These are phyloP conservation scores for Palloptera scutellata DNA, from an alignment of 2,888 invertebrate species.

Conservation along the genomic window DNA sequence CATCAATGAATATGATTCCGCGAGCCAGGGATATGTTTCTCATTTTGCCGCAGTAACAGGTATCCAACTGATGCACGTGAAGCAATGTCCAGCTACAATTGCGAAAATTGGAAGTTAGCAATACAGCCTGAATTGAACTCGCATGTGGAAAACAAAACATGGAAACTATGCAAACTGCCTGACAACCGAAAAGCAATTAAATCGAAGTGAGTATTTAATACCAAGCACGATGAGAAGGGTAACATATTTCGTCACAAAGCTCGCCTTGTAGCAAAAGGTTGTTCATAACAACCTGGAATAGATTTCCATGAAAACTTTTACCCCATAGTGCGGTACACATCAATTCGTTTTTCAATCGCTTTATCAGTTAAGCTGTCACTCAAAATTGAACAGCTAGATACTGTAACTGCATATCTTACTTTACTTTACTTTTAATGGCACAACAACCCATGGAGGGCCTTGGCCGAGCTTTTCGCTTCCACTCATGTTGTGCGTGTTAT, in stretches of 20 bases:
- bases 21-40: slow-evolving; percentile 13
- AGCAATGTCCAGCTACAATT: neutral
- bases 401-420: slow-evolving; percentile 33
- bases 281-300: slow-evolving; percentile 22
- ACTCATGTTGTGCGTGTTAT: no score
- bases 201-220: no score
- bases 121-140: slow-evolving; percentile 9
- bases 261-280: slow-evolving; percentile 36
- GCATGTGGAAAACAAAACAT: no score
- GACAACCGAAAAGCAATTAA: no score
- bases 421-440: no score
- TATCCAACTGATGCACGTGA: slow-evolving; percentile 2
- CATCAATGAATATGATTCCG: slow-evolving; percentile 1
- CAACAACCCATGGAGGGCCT: no score
- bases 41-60: slow-evolving; percentile 7
- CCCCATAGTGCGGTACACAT: slow-evolving; percentile 24
- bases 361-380: slow-evolving; percentile 41
- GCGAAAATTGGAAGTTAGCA: slow-evolving; percentile 17
- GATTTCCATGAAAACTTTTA: no score
- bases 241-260: no score
- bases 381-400: slow-evolving; percentile 37
- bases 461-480: no score
- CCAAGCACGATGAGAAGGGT: no score
- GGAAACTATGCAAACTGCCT: no score
- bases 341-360: slow-evolving; percentile 21